A percentile compares a stretch with the other conserved stretches of the same genome.
Conservation (phyloP, 2,797 vertebrate species). For the Antrozous pallidus region DNA sequence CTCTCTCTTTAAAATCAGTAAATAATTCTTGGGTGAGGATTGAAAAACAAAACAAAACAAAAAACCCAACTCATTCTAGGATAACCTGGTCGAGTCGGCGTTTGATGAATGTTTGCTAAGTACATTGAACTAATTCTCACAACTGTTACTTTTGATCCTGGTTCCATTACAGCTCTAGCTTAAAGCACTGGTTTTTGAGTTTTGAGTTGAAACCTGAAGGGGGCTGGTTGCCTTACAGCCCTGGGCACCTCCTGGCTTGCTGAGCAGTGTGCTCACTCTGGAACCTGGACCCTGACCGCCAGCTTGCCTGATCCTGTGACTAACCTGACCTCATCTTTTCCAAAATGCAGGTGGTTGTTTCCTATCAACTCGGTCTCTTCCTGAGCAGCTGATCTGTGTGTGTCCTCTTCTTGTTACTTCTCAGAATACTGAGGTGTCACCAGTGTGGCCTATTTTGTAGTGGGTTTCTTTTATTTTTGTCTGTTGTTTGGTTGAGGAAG, state of each 20-base stretch:
- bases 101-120: constrained; percentile 28
- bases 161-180: neutral
- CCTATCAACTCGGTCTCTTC: neutral
- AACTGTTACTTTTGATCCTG: neutral
- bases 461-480: neutral
- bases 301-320: neutral
- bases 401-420: neutral
- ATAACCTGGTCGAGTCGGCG: neutral
- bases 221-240: neutral
- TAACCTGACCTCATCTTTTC: constrained; percentile 23
- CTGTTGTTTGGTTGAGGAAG: constrained; percentile 24
- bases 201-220: neutral
- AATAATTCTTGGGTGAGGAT: neutral
- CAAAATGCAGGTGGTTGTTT: neutral
- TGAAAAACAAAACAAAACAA: neutral
- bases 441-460: neutral
- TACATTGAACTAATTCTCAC: constrained; percentile 15
- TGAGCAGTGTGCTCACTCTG: neutral
- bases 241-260: neutral
- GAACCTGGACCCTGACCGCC: neutral
- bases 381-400: neutral
- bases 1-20: neutral
- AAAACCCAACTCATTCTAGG: neutral
- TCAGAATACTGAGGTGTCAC: neutral
- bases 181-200: neutral